Conservation (phyloP, 1,140 invertebrate genomes). For the Steinernema feltiae region DNA sequence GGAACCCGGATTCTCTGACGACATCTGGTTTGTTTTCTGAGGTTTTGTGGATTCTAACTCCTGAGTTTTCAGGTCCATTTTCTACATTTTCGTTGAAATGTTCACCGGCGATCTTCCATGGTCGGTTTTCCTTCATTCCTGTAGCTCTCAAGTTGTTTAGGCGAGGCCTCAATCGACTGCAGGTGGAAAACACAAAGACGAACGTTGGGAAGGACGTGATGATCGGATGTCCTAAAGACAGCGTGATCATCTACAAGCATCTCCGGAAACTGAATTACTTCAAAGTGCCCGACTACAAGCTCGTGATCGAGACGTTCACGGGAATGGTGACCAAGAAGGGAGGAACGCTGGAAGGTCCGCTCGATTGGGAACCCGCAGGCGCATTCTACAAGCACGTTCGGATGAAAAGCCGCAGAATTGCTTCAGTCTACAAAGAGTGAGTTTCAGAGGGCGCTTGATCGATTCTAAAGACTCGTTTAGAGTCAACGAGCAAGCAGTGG, state of each 20-base stretch:
- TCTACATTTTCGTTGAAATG: conserved; percentile 3
- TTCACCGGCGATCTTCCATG: background rate
- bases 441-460: background rate
- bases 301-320: background rate
- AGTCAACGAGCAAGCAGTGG: background rate
- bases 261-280: conserved; percentile 4
- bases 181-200: background rate
- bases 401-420: background rate
- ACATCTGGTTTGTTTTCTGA: conserved; percentile 71
- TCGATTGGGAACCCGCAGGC: background rate
- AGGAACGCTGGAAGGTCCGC: background rate
- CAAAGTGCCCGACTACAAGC: background rate
- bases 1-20: conserved; percentile 65
- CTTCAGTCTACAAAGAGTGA: background rate
- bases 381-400: background rate
- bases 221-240: background rate
- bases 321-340: conserved; percentile 2
- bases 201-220: background rate
- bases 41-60: background rate
- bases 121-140: too few species aligned
- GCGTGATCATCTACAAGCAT: background rate
- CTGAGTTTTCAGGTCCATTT: background rate
- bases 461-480: background rate
- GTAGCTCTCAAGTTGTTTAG: too few species aligned
- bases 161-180: background rate